A percentile compares a stretch with the other conserved stretches of the same genome.
These are phyloP conservation scores for Bubalus kerabau DNA, from an alignment of 2,113 vertebrate species.

Conservation along the genomic window DNA sequence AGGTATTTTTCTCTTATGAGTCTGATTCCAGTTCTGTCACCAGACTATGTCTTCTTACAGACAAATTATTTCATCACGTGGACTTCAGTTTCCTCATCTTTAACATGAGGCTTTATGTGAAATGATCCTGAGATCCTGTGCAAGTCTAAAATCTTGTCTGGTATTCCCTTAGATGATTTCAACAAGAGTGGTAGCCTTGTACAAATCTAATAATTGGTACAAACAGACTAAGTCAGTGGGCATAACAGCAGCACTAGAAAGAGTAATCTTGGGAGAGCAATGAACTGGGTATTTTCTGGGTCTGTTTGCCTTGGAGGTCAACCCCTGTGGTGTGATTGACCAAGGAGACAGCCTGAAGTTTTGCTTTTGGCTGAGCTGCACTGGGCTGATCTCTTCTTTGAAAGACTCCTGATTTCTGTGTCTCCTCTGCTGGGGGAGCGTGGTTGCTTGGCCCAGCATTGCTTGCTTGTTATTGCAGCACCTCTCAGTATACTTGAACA, in stretches of 20 bases:
- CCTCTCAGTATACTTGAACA: not conserved
- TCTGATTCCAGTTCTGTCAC: not conserved
- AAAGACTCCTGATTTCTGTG: not conserved
- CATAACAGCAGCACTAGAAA: not conserved
- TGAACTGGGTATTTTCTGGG: not conserved
- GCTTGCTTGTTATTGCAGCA: not conserved
- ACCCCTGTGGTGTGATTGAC: not conserved
- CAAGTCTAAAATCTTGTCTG: not conserved
- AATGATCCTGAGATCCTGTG: not conserved
- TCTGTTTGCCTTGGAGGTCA: not conserved
- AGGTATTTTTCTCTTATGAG: not conserved
- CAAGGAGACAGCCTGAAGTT: not conserved
- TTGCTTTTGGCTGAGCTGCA: not conserved
- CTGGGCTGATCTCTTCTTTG: not conserved
- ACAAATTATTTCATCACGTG: not conserved
- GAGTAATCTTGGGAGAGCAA: not conserved
- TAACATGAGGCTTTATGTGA: not conserved
- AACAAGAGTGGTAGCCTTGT: not conserved
- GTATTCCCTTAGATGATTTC: not conserved
- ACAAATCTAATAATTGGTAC: not conserved
- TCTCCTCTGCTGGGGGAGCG: not conserved
- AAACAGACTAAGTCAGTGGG: not conserved
- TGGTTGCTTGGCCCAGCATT: not conserved
- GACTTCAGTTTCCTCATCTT: not conserved
- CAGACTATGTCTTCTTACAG: not conserved